Evolutionary conservation across 2,888 invertebrate genomes (phyloP).

Genomic region (Ormyrus rosae): DNA sequence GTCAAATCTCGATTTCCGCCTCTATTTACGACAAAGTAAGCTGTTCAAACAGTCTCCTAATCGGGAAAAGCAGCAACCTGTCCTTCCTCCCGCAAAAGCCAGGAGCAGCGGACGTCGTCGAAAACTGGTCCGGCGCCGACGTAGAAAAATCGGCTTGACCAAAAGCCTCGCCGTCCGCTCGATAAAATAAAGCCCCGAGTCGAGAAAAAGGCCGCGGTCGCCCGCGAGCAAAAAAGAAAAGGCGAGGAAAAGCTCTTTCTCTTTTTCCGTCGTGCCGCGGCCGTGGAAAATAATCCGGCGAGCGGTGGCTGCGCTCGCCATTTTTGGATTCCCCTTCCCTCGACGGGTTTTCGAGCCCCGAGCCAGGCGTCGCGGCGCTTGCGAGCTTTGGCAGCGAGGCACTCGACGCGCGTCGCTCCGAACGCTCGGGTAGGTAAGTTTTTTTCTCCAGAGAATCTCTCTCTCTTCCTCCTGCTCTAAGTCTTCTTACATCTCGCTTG

Average conservation of each 20-base stretch:
- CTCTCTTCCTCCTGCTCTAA: not conserved
- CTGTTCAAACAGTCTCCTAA: too few species aligned
- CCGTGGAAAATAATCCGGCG: not conserved
- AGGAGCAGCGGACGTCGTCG: too few species aligned
- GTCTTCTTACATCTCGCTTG: not conserved
- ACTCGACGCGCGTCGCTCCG: conserved; percentile 75
- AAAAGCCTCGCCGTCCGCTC: too few species aligned
- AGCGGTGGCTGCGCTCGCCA: conserved; percentile 66
- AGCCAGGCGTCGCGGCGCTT: conserved; percentile 45
- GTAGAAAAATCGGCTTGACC: too few species aligned
- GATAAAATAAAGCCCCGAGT: too few species aligned
- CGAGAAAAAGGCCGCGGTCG: too few species aligned
- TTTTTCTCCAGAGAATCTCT: conserved; percentile 49
- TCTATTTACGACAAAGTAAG: too few species aligned
- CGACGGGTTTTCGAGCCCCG: conserved; percentile 46
- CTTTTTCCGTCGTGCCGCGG: conserved; percentile 4
- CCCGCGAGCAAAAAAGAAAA: too few species aligned
- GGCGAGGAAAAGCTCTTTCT: conserved; percentile 4
- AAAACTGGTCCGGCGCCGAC: too few species aligned
- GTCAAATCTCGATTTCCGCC: too few species aligned
- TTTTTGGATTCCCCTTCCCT: conserved; percentile 75
- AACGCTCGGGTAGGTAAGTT: conserved; percentile 75
- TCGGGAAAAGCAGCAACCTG: too few species aligned
- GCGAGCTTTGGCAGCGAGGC: conserved; percentile 62
- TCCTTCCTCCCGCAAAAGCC: too few species aligned